phyloP scores from a whole-genome alignment of 2,888 invertebrate genomes.

The Napeogenes inachia region DNA sequence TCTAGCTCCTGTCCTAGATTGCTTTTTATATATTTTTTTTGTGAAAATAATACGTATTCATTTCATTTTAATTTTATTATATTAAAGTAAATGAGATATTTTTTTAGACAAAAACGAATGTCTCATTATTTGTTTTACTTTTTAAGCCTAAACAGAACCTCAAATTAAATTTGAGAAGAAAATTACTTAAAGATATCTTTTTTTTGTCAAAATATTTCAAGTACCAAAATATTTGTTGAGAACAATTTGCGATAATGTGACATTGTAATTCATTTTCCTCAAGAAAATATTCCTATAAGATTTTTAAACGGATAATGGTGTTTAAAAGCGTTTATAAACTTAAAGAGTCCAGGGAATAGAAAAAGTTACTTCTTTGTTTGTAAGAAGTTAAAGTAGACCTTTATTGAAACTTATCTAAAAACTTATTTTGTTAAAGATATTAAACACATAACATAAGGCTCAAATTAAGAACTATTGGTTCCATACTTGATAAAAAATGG shows the following conservation, averaged over 20 bases:
- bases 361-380: slow-evolving; percentile 27
- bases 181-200: background rate
- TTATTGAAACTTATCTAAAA: slow-evolving; percentile 20
- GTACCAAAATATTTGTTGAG: no score
- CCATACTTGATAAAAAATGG: background rate
- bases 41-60: no score
- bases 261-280: background rate
- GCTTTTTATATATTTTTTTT: no score
- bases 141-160: no score
- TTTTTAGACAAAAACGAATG: no score
- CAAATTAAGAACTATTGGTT: background rate
- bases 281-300: slow-evolving; percentile 16
- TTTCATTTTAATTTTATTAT: no score
- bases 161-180: background rate
- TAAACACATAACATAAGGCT: background rate
- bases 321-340: slow-evolving; percentile 27
- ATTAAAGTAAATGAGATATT: no score
- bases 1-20: no score
- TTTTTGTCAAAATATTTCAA: no score
- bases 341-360: slow-evolving; percentile 21
- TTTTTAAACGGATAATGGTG: slow-evolving; percentile 20
- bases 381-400: slow-evolving; percentile 18
- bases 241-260: no score
- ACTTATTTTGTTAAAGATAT: slow-evolving; percentile 7
- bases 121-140: no score